These are phyloP conservation scores for Pachyuromys duprasi DNA, from an alignment of 2,797 vertebrate genomes.

Conservation along the genomic window DNA sequence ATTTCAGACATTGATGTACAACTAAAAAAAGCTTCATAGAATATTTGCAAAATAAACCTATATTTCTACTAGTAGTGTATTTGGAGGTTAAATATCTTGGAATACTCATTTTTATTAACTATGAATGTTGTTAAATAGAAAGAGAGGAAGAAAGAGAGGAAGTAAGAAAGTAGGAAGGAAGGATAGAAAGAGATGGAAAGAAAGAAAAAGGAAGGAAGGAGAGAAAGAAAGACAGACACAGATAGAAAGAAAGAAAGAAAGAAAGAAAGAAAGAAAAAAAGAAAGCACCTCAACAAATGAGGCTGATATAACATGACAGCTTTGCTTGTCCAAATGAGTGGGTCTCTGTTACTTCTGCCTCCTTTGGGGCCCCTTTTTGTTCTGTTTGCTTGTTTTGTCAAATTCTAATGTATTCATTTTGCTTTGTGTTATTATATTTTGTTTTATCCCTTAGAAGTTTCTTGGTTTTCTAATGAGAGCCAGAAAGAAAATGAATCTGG, in stretches of 20 bases:
- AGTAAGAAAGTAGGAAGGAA: too few relatives aligned
- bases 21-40: conserved; percentile 50
- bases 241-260: too few relatives aligned
- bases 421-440: neutral
- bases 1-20: conserved; percentile 56
- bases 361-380: neutral
- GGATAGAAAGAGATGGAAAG: too few relatives aligned
- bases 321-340: neutral
- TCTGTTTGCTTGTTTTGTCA: neutral
- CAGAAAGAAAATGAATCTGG: neutral
- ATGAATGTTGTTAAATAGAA: too few relatives aligned
- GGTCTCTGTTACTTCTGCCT: neutral
- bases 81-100: neutral
- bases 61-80: neutral
- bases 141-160: too few relatives aligned
- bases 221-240: too few relatives aligned
- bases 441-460: neutral
- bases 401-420: neutral
- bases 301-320: neutral
- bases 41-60: neutral
- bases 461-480: neutral
- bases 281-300: neutral
- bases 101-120: neutral
- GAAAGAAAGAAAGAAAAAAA: neutral
- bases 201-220: too few relatives aligned